phyloP scores from a whole-genome alignment of 2,797 vertebrate species.

The Craterocephalus amniculus region DNA sequence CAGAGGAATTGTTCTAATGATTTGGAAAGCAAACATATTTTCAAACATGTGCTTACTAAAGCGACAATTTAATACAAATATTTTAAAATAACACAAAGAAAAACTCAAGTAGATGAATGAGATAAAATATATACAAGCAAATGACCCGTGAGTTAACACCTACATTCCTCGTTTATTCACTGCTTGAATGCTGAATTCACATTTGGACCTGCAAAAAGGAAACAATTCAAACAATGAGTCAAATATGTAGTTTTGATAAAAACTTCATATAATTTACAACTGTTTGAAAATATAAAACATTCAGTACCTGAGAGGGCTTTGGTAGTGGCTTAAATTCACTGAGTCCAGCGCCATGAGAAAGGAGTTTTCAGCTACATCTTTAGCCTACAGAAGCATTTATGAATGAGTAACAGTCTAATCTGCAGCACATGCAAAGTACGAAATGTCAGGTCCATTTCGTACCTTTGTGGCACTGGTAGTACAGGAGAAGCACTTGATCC shows the following conservation, averaged over 20 bases:
- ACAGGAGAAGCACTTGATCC: conserved; percentile 92
- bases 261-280: background rate
- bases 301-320: conserved; percentile 85
- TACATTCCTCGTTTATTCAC: conserved; percentile 93
- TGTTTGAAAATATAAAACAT: background rate
- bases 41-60: background rate
- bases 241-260: background rate
- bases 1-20: conserved; percentile 86
- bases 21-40: background rate
- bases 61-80: background rate
- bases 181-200: conserved; percentile 91
- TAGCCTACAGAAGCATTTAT: conserved; percentile 81
- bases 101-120: background rate
- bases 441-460: conserved; percentile 18
- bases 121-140: background rate
- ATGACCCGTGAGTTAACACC: conserved; percentile 41
- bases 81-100: background rate
- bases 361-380: conserved; percentile 88
- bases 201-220: conserved; percentile 84
- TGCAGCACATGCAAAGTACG: background rate
- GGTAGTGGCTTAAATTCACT: conserved; percentile 84
- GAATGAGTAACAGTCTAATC: background rate
- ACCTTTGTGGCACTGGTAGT: conserved; percentile 90
- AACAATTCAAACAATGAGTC: conserved; percentile 16
- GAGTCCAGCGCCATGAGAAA: conserved; percentile 85